Base-by-base conservation (phyloP, 2,888 invertebrate species). In the Microdon myrmicae region DNA sequence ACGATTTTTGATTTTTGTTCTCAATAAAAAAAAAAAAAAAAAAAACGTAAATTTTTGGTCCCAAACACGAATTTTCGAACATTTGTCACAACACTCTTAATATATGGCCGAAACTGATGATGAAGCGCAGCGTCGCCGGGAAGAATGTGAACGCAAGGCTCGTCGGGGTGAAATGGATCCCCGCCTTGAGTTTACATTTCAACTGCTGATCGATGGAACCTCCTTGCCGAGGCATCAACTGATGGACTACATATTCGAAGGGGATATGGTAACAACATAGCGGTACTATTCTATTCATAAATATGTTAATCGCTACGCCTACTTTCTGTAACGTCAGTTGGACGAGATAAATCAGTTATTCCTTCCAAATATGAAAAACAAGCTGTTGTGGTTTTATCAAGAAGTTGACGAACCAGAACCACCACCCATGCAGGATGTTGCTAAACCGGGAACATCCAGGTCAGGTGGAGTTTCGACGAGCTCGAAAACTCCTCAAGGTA, bases 91-190 rank as follows among this genome's bases (percentile, higher is more conserved):
- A 31, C 35, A 32, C 13, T 6, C 12, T 22, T 23, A 51, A 47
- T 23, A 3, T n/a, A 73, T 72, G 72, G 61, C 71, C 9, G 69
- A 71, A 58, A 78, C 78, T 70, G 76, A 75, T 67, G 79, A 79
- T 55, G 80, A 80, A 74, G 75, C 78, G 69, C 77, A 88, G 88
- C 83, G 86, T 68, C 83, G 92, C 60, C 84, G 92, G 60, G 92
- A 93, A 87, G 92, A 93, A 91, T 92, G 92, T 87, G 92, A 93
- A 82, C 85, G 92, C 71, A 92, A 92, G 75, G 92, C 92, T 8
- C 84, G 94, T 49, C 84, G 94, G 53, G 94, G 93, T 82, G 94
- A 94, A 79, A 94, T 94, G 90, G 94, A 94, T 81, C 92, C 93
- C 73, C 85, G 94, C 61, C 81, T 94, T 84, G 94, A 94, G 82